A percentile compares a stretch with the other conserved stretches of the same genome.
These are phyloP conservation scores for Habroteleia sp. DNA, from an alignment of 2,888 invertebrate genomes.

Conservation along the genomic window DNA sequence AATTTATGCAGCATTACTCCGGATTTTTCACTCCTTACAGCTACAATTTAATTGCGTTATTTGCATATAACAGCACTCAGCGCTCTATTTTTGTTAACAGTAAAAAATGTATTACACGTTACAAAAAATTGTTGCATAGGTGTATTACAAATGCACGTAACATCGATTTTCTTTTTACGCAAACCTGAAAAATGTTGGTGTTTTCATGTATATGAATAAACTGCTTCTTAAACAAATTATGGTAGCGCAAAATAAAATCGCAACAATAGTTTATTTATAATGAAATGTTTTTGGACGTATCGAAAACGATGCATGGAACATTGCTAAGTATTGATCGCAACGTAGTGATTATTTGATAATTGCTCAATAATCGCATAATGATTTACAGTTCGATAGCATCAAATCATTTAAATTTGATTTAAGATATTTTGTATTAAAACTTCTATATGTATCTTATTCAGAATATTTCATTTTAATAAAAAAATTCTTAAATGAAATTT, in stretches of 20 bases:
- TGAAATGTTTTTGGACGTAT: slow-evolving; percentile 8
- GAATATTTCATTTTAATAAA: no score
- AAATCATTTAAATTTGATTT: no score
- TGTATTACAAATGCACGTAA: slow-evolving; percentile 41
- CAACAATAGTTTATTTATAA: background rate
- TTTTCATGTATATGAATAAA: slow-evolving; percentile 12
- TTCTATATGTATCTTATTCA: no score
- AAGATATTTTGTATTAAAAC: no score
- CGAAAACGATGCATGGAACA: slow-evolving; percentile 30
- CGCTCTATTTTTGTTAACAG: slow-evolving; percentile 43
- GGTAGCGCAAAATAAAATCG: slow-evolving; percentile 2
- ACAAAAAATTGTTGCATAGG: slow-evolving; percentile 48
- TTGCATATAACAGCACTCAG: slow-evolving; percentile 60
- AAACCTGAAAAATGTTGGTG: slow-evolving; percentile 17
- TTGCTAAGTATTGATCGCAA: slow-evolving; percentile 18
- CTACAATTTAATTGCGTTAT: slow-evolving; percentile 52
- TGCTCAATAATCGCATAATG: slow-evolving; percentile 33
- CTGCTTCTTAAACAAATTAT: slow-evolving; percentile 1
- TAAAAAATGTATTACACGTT: slow-evolving; percentile 44
- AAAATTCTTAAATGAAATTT: no score
- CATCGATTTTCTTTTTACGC: slow-evolving; percentile 11
- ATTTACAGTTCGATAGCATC: no score
- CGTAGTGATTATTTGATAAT: slow-evolving; percentile 40
- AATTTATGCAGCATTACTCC: slow-evolving; percentile 25
- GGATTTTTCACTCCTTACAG: slow-evolving; percentile 25